phyloP scores from a whole-genome alignment of 1,140 invertebrate species.

The Agrilus planipennis region DNA sequence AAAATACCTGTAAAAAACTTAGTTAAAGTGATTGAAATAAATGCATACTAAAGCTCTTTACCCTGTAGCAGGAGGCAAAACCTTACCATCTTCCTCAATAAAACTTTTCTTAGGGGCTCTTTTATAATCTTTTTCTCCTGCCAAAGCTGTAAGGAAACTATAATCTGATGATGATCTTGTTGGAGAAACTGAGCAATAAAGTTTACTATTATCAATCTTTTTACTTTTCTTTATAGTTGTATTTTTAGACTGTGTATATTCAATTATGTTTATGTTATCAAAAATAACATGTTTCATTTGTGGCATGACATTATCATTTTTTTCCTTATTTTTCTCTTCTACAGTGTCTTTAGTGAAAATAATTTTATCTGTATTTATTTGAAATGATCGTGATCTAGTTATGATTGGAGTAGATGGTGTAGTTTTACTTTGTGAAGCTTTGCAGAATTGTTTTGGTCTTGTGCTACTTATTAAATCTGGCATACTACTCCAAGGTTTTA shows the following conservation, averaged over 20 bases:
- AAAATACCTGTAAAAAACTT: constrained; percentile 35
- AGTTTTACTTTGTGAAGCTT: constrained; percentile 19
- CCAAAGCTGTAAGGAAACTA: constrained; percentile 29
- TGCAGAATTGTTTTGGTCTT: constrained; percentile 3
- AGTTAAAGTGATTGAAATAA: neutral
- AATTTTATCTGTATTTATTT: no score
- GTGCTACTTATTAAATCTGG: constrained; percentile 16
- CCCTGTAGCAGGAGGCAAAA: constrained; percentile 44
- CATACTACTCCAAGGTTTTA: constrained; percentile 31
- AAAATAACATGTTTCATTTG: constrained; percentile 23
- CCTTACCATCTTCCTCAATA: constrained; percentile 49
- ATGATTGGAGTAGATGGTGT: constrained; percentile 27
- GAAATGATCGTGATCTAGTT: constrained; percentile 23
- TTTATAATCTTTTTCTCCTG: constrained; percentile 43
- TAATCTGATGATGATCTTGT: constrained; percentile 21
- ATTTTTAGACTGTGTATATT: constrained; percentile 25
- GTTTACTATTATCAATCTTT: no score
- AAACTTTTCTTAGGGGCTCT: constrained; percentile 44
- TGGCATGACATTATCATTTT: no score
- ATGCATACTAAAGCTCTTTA: constrained; percentile 6
- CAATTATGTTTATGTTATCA: constrained; percentile 28
- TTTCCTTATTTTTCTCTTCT: no score
- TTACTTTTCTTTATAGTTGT: constrained; percentile 20
- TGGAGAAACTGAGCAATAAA: no score
- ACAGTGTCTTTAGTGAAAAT: no score